Evolutionary conservation across 2,797 vertebrate species (phyloP).

Genomic region (Pyrocephalus nanus): DNA sequence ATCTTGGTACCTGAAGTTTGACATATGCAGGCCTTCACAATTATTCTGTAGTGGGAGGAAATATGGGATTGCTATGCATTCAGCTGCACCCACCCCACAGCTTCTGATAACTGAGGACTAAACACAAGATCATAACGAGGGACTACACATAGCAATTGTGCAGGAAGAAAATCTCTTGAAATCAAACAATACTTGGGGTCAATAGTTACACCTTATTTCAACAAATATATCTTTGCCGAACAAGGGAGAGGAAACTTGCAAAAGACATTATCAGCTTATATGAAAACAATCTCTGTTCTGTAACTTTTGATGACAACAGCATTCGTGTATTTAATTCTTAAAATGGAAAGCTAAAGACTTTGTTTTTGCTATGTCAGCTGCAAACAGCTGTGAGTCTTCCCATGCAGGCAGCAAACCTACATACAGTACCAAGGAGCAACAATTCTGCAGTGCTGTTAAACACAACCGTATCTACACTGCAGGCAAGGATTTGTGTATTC

Average conservation of each 20-base stretch:
- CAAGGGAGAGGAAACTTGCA: background rate
- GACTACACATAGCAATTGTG: background rate
- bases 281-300: background rate
- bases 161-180: background rate
- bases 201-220: background rate
- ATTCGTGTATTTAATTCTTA: background rate
- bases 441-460: background rate
- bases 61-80: background rate
- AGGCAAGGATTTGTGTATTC: background rate
- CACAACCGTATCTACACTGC: accelerated
- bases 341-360: background rate
- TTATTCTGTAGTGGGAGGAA: background rate
- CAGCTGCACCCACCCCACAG: background rate
- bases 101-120: background rate
- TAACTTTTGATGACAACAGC: background rate
- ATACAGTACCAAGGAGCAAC: background rate
- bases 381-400: background rate
- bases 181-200: background rate
- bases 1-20: background rate
- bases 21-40: background rate
- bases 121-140: background rate
- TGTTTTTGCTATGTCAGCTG: background rate
- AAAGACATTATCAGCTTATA: background rate
- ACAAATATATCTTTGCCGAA: background rate
- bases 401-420: background rate